Evolutionary conservation across 2,888 invertebrate species (phyloP), one percentile per base, ranked within the genome.

Genomic region (Andrena minutula): DNA sequence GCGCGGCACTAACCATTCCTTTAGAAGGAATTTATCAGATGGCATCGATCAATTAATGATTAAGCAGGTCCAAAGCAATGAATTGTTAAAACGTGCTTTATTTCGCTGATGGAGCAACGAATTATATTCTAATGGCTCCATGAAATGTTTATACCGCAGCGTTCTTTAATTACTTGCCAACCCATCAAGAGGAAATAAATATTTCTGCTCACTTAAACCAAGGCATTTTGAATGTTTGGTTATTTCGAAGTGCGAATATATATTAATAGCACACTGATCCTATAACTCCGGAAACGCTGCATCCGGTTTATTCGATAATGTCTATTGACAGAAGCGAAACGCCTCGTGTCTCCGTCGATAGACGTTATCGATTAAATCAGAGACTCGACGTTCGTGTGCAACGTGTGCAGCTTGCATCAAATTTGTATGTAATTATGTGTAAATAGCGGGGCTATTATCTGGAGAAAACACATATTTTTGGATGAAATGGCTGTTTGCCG

Each of bases 301-400:
- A 8, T 20, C 2, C 26, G 16, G n/a, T 16, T 32, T 60, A n/a
- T 32, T 32, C 60, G 32, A 20, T 60, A 60, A 60, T 60, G 60
- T 60, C 60, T 60, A 60, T 60, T 60, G 30, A 30, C 60, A 30
- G 32, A 60, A 56, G 10, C 23, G 20, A 60, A 30, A 30, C 32
- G 16, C 16, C 16, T 32, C 26, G 30, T 60, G 28, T 20, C 30
- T 30, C 60, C 32, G n/a, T n/a, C 60, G 30, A 30, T 26, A 60
- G 30, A 60, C 28, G 6, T 10, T 53, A 20, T 30, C 60, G 35
- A 26, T 63, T 35, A 23, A 35, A 20, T 20, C 35, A 63, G 32
- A 20, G 56, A 23, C 10, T 26, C 23, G 26, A 4, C 1, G 10
- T 56, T 12, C 26, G 10, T 10, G 10, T 10, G 56, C 56, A 23